Evolutionary conservation across 2,113 vertebrate genomes (phyloP), one percentile per base, ranked within the genome.

Genomic region (Sterrhoptilus dennistouni): DNA sequence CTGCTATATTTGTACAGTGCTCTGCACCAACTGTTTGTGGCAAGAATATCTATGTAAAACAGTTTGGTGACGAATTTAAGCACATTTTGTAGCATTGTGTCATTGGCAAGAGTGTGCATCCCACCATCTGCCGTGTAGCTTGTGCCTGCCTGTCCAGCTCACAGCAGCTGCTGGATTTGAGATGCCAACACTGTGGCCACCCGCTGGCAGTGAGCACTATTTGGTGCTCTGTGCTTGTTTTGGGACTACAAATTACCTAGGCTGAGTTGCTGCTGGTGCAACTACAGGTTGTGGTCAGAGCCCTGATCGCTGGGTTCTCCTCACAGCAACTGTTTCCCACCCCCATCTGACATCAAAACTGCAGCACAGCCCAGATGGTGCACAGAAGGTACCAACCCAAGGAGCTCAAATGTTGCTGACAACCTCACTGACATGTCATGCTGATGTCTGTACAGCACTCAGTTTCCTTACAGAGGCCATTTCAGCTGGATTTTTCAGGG

Each of bases 361-460:
- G 59, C 78, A 87, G 76, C 53, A 38, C 49, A 61, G 60, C 56
- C 64, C 93, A 96, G 85, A 93, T 96, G 93, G 92, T 79, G 57
- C 89, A 56, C 96, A 94, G 86, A 75, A 93, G 85, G 76, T 78
- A 84, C 64, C 44, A 60, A 23, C 31, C 24, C 82, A 40, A 44
- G 53, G n/a, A 92, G 68, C 68, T 78, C 79, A 49, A 29, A 78
- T 35, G 85, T 56, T 93, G 79, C 90, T 87, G 91, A 96, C 88
- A 92, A 6, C 71, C 83, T 75, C 24, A 6, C 64, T 90, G 86
- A 80, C 78, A 27, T 78, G 64, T 56, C 12, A 1, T 77, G 63
- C 79, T 90, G 56, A 33, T 90, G 87, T 50, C 69, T 93, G 52
- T 64, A 52, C 52, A 92, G 83, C 83, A 76, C 70, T 65, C 4